A percentile compares a stretch with the other conserved stretches of the same genome.
Conservation (phyloP, 2,797 vertebrate genomes). For the Tapirus indicus region DNA sequence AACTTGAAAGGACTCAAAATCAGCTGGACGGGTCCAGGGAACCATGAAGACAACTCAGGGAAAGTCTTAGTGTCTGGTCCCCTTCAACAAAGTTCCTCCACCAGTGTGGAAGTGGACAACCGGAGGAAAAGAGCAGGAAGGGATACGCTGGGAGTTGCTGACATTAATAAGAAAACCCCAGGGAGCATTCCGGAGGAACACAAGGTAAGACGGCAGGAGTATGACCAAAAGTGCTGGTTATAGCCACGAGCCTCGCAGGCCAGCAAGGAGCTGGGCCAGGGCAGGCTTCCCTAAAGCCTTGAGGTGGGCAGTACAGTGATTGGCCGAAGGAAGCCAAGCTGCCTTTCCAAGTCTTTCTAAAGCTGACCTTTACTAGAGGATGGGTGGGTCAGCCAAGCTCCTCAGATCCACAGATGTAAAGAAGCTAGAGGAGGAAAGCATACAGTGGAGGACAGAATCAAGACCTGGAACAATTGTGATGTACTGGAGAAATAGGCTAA, state of each 20-base stretch:
- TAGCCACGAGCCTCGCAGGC: neutral
- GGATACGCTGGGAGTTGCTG: neutral
- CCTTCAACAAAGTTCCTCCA: neutral
- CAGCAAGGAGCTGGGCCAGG: neutral
- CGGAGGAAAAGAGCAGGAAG: neutral
- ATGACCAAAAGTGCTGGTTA: neutral
- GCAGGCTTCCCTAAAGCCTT: neutral
- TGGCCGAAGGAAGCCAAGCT: neutral
- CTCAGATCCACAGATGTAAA: neutral
- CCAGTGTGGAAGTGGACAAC: neutral
- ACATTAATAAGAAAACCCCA: neutral
- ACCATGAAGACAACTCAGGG: neutral
- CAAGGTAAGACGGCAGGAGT: neutral
- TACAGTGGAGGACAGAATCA: neutral
- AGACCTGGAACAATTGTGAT: neutral
- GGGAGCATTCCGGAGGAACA: neutral
- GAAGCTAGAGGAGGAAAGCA: neutral
- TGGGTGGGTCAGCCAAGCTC: neutral
- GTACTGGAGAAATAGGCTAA: neutral
- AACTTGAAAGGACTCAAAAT: neutral
- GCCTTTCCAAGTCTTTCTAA: neutral
- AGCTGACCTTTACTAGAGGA: neutral
- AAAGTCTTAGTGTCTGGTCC: neutral
- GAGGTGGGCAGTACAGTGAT: no score
- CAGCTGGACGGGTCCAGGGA: neutral